A percentile compares a stretch with the other conserved stretches of the same genome.
phyloP scores from a whole-genome alignment of 2,888 invertebrate genomes.

The Tenthredo distinguenda region DNA sequence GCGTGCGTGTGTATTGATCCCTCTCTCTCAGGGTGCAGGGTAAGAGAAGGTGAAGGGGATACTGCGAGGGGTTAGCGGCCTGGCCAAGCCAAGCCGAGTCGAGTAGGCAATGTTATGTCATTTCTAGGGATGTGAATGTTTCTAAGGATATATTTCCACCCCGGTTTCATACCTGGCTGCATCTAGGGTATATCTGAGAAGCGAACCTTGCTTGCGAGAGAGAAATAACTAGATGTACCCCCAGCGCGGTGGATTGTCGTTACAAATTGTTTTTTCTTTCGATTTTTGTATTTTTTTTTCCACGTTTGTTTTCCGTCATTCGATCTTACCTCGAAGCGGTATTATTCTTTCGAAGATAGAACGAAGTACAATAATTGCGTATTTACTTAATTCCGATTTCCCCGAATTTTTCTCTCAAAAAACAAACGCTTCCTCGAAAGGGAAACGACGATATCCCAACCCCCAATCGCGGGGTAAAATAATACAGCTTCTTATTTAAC shows the following conservation, averaged over 20 bases:
- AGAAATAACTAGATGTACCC: background rate
- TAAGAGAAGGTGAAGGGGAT: conserved; percentile 28
- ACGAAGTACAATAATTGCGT: background rate
- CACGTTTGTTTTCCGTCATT: background rate
- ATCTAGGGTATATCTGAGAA: background rate
- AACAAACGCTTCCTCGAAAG: conserved; percentile 2
- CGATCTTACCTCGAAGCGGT: background rate
- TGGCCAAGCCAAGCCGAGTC: conserved; percentile 40
- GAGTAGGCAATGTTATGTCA: conserved; percentile 46
- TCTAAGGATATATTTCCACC: conserved; percentile 1
- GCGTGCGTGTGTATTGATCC: conserved; percentile 48
- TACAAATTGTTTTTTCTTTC: background rate
- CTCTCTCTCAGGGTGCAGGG: background rate
- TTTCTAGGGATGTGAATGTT: conserved; percentile 23
- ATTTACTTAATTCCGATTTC: background rate
- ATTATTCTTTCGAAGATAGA: background rate
- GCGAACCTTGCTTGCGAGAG: background rate
- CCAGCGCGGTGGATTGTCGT: background rate
- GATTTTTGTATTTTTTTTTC: background rate
- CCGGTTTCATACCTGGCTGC: conserved; percentile 2
- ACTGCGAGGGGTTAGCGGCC: conserved; percentile 36
- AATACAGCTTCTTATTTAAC: background rate
- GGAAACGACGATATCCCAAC: background rate
- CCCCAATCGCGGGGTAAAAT: background rate
- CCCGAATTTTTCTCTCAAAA: background rate